Conservation (phyloP, 2,888 invertebrate genomes). For the Sepiola atlantica region DNA sequence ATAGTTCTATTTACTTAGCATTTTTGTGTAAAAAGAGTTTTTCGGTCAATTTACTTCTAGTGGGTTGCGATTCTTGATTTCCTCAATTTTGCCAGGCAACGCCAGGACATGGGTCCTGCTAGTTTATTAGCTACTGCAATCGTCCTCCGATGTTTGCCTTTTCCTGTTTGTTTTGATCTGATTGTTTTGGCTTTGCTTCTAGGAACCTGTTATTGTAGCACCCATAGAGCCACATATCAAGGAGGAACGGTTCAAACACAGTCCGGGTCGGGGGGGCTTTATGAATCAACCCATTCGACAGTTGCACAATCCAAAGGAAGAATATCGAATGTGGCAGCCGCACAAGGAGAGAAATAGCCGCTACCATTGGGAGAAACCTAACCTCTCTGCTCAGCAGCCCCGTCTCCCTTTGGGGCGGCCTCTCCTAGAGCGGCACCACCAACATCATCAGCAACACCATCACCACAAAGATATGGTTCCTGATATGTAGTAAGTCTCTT, state of each 20-base stretch:
- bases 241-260: constrained; percentile 48
- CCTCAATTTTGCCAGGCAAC: too few relatives aligned
- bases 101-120: too few relatives aligned
- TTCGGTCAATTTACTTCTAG: too few relatives aligned
- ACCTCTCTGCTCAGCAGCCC: neutral
- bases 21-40: too few relatives aligned
- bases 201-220: neutral
- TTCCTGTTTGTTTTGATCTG: too few relatives aligned
- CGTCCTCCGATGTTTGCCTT: too few relatives aligned
- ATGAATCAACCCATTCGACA: constrained; percentile 46
- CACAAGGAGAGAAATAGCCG: constrained; percentile 43
- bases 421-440: constrained; percentile 38
- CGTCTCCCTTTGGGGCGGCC: neutral
- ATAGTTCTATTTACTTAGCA: too few relatives aligned
- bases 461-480: neutral
- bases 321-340: constrained; percentile 40
- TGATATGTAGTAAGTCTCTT: neutral
- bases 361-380: constrained; percentile 43
- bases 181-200: neutral
- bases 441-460: neutral
- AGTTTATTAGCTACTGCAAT: too few relatives aligned
- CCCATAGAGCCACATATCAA: neutral
- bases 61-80: too few relatives aligned
- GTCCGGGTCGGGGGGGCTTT: constrained; percentile 49
- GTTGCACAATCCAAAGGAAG: constrained; percentile 39